Evolutionary conservation across 2,113 vertebrate genomes (phyloP).

Genomic region (Bubo bubo): DNA sequence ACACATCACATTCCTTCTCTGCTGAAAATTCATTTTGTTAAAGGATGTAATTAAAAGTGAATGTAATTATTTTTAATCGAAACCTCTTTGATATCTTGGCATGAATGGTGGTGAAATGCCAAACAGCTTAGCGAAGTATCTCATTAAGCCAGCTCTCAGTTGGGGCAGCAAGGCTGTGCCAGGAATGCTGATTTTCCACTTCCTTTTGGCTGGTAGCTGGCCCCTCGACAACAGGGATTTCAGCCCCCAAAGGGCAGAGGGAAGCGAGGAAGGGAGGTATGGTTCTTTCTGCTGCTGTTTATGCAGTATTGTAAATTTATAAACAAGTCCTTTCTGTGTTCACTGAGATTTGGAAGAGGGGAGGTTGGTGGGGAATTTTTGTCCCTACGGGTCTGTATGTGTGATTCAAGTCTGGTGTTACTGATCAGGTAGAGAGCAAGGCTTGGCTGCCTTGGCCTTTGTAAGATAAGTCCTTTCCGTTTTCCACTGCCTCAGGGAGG

Average conservation of each 20-base stretch:
- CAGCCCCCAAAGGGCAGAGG: not conserved
- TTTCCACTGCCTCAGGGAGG: not conserved
- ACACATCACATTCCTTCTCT: not conserved
- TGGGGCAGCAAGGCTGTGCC: not conserved
- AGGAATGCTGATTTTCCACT: not conserved
- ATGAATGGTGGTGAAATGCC: not conserved
- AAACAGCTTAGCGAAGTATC: not conserved
- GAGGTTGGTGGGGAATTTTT: not conserved
- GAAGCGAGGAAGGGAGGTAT: not conserved
- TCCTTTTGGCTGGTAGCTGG: not conserved
- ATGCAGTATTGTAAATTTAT: fast-evolving
- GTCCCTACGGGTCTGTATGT: not conserved
- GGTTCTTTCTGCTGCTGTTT: fast-evolving
- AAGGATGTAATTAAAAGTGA: conserved; percentile 27
- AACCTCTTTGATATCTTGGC: not conserved
- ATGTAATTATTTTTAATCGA: conserved; percentile 6
- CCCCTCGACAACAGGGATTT: not conserved
- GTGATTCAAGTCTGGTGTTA: fast-evolving
- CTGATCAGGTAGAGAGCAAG: fast-evolving
- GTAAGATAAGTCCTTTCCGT: not conserved
- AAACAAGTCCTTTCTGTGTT: not conserved
- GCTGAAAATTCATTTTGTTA: not conserved
- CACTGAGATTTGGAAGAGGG: not conserved
- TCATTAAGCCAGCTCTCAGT: not conserved
- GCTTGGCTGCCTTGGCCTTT: not conserved